Percentiles rank a stretch among this genome's conserved stretches.
Conservation (phyloP, 2,113 vertebrate genomes). For the Numida meleagris region DNA sequence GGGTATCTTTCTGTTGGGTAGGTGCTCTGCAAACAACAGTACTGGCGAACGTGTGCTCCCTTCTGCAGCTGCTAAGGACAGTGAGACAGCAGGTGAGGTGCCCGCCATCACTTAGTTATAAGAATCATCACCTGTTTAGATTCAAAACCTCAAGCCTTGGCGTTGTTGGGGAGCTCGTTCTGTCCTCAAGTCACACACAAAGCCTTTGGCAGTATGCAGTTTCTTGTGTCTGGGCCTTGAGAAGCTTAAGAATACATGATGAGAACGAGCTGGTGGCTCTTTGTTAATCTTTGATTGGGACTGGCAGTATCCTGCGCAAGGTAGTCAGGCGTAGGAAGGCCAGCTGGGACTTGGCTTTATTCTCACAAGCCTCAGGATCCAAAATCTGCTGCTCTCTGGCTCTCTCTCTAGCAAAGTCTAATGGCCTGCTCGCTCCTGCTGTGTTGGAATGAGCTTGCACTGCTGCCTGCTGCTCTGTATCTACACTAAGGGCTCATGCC, state of each 20-base stretch:
- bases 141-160: background rate
- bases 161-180: accelerated
- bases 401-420: accelerated
- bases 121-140: background rate
- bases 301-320: background rate
- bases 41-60: too few relatives aligned
- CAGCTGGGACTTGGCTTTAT: conserved; percentile 18
- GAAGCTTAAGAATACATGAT: background rate
- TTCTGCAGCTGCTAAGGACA: background rate
- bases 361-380: background rate
- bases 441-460: background rate
- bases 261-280: background rate
- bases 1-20: background rate
- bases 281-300: background rate
- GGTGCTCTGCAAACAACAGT: background rate
- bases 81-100: background rate
- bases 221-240: background rate
- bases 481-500: background rate
- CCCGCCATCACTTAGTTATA: too few relatives aligned
- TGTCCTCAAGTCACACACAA: background rate
- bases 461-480: background rate
- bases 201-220: background rate
- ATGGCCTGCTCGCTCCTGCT: accelerated
- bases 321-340: background rate
- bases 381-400: background rate